Conservation (phyloP, 2,888 invertebrate species). For the Watsonalla cultraria region DNA sequence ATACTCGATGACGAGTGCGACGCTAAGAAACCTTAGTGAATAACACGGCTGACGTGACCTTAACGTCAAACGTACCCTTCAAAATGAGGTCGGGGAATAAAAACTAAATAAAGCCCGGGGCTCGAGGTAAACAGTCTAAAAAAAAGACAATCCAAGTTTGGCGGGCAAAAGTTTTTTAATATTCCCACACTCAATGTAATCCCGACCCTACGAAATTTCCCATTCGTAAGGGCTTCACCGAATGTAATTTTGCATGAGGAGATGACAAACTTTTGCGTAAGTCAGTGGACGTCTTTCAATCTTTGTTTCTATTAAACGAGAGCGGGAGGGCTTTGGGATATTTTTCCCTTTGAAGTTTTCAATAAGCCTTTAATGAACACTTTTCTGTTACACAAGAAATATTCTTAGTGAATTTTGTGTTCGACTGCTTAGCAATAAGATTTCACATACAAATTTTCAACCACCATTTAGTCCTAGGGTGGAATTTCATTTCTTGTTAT, state of each 20-base stretch:
- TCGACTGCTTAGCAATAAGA: too few species aligned
- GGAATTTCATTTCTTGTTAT: too few species aligned
- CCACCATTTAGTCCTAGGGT: too few species aligned
- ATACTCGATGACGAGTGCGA: too few species aligned
- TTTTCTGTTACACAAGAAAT: too few species aligned
- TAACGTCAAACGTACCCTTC: background rate
- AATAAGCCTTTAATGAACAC: too few species aligned
- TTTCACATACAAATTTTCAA: too few species aligned
- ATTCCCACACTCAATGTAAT: conserved; percentile 72
- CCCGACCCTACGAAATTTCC: conserved; percentile 60
- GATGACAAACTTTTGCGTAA: conserved; percentile 62
- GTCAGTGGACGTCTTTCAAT: conserved; percentile 52
- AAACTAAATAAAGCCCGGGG: conserved; percentile 24
- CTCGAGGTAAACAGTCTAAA: conserved; percentile 58
- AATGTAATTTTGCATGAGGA: conserved; percentile 75
- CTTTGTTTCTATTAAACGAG: conserved; percentile 28
- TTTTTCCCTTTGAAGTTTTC: conserved; percentile 8
- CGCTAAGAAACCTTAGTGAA: too few species aligned
- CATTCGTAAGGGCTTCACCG: conserved; percentile 48
- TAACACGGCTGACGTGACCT: too few species aligned
- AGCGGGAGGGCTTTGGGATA: conserved; percentile 9
- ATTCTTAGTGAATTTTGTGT: too few species aligned
- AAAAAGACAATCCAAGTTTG: conserved; percentile 74
- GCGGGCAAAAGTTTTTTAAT: conserved; percentile 72
- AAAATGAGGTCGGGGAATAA: conserved; percentile 14